Conservation (phyloP, 1,140 invertebrate species). For the Leptinotarsa texana region DNA sequence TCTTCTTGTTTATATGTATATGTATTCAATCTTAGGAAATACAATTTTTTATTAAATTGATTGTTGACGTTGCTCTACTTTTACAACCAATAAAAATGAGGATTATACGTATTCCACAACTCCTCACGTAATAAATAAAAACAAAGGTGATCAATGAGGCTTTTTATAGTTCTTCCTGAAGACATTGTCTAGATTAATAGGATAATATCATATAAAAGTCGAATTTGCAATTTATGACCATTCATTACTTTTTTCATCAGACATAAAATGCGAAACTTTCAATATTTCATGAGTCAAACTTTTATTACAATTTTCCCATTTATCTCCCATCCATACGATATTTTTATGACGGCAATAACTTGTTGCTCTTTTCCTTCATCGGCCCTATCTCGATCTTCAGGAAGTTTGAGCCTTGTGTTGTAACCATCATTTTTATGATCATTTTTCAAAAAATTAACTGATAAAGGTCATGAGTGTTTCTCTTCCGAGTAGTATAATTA, state of each 20-base stretch:
- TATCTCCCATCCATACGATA: constrained; percentile 4
- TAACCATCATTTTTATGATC: too few relatives aligned
- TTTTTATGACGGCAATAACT: constrained; percentile 2
- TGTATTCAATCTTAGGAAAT: too few relatives aligned
- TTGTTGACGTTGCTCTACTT: too few relatives aligned
- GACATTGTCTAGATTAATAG: neutral
- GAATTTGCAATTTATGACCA: neutral
- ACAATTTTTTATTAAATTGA: too few relatives aligned
- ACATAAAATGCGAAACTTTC: neutral
- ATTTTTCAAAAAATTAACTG: too few relatives aligned
- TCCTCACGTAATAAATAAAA: too few relatives aligned
- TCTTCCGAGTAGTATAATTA: too few relatives aligned
- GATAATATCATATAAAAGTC: neutral
- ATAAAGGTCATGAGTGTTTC: too few relatives aligned
- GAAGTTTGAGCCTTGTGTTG: too few relatives aligned
- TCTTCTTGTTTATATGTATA: too few relatives aligned
- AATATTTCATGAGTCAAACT: constrained; percentile 1
- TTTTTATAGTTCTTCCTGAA: neutral
- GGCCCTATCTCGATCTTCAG: neutral
- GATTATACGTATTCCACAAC: too few relatives aligned
- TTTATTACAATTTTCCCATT: constrained; percentile 3
- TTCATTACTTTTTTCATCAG: neutral
- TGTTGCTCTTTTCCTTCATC: constrained; percentile 4
- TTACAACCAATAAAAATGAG: too few relatives aligned
- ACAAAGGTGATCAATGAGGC: neutral